phyloP scores from a whole-genome alignment of 2,113 vertebrate genomes.

The Poecilia latipinna region DNA sequence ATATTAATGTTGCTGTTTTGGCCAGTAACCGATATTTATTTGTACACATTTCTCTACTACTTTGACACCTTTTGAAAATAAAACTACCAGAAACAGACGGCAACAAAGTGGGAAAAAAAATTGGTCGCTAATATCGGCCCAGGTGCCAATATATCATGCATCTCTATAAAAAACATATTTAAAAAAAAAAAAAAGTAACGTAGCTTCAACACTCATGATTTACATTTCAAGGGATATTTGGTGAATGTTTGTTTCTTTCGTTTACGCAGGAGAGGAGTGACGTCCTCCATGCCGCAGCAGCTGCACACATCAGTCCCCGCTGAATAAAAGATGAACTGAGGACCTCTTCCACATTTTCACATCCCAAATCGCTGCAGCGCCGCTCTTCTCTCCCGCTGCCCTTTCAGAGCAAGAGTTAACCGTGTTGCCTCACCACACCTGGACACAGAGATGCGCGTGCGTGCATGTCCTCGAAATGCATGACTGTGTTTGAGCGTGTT shows the following conservation, averaged over 20 bases:
- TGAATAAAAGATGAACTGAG: constrained; percentile 65
- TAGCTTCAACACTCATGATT: neutral
- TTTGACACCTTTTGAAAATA: too few species aligned
- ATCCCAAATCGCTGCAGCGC: constrained; percentile 30
- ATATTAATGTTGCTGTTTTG: too few species aligned
- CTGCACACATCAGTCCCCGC: constrained; percentile 38
- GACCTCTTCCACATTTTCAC: constrained; percentile 16
- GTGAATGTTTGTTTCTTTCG: constrained; percentile 29
- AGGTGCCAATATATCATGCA: too few species aligned
- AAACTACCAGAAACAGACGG: too few species aligned
- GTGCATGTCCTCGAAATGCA: constrained; percentile 42
- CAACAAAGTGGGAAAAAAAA: too few species aligned
- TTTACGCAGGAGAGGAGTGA: constrained; percentile 54
- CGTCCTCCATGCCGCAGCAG: constrained; percentile 41
- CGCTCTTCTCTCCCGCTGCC: constrained; percentile 9
- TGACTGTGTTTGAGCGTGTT: constrained; percentile 60
- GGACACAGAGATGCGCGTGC: constrained; percentile 66
- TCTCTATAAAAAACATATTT: too few species aligned
- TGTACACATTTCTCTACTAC: too few species aligned
- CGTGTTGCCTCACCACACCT: constrained; percentile 36
- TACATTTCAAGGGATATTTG: constrained; percentile 1
- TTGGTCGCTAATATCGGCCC: too few species aligned
- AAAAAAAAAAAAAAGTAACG: too few species aligned
- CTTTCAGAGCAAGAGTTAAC: constrained; percentile 13
- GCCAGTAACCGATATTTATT: too few species aligned